Evolutionary conservation across 1,140 invertebrate species (phyloP).

Genomic region (Phymastichus coffea): DNA sequence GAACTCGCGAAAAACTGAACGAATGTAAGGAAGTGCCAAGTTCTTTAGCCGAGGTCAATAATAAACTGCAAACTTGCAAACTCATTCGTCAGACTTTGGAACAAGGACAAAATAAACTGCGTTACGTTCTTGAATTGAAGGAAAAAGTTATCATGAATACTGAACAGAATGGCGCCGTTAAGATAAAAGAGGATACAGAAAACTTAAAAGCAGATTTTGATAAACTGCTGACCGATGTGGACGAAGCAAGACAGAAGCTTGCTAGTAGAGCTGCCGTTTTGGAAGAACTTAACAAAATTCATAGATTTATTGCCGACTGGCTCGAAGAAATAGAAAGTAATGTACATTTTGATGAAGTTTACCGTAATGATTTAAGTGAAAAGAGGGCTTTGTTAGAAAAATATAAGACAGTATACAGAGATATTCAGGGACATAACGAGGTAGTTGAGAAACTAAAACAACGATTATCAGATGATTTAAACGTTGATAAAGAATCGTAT

Average conservation of each 20-base stretch:
- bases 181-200: conserved; percentile 88
- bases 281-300: conserved; percentile 82
- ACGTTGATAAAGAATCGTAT: conserved; percentile 68
- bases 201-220: conserved; percentile 86
- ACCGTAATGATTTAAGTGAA: conserved; percentile 82
- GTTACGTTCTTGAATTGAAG: conserved; percentile 87
- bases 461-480: conserved; percentile 66
- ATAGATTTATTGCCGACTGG: conserved; percentile 79
- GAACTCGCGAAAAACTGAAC: conserved; percentile 77
- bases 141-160: conserved; percentile 91
- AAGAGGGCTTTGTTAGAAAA: conserved; percentile 86
- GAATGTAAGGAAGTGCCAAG: conserved; percentile 77
- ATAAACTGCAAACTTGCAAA: conserved; percentile 81
- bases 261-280: conserved; percentile 70
- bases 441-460: conserved; percentile 71
- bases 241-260: conserved; percentile 74
- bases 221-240: conserved; percentile 76
- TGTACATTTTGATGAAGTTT: conserved; percentile 69
- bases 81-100: conserved; percentile 81
- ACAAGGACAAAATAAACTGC: conserved; percentile 86
- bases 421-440: conserved; percentile 75
- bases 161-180: conserved; percentile 78
- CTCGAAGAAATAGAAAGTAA: conserved; percentile 84
- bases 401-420: conserved; percentile 73
- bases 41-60: conserved; percentile 77